phyloP scores from a whole-genome alignment of 64 coral and sea anemone species.

The Stichodactyla helianthus region DNA sequence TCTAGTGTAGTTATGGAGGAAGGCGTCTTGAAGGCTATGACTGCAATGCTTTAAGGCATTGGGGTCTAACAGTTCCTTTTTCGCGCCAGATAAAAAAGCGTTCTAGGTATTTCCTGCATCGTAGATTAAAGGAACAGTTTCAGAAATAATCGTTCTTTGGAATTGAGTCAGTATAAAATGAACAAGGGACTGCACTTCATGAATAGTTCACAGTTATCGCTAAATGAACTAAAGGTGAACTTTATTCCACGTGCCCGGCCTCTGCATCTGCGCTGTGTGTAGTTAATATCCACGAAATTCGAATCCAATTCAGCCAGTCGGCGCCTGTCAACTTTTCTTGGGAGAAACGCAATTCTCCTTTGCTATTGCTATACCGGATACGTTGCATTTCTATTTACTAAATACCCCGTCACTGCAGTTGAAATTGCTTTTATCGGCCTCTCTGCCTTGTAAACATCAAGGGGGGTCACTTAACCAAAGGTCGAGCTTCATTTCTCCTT shows the following conservation, averaged over 20 bases:
- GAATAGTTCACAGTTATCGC: too few relatives aligned
- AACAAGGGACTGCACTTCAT: background rate
- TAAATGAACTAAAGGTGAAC: too few relatives aligned
- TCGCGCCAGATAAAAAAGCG: background rate
- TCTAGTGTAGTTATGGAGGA: background rate
- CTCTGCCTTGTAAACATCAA: background rate
- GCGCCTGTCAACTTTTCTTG: too few relatives aligned
- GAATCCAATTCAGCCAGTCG: too few relatives aligned
- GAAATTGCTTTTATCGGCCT: too few relatives aligned
- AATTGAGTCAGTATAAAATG: background rate
- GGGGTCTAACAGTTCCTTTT: background rate
- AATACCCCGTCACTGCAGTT: too few relatives aligned
- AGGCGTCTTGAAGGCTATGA: background rate
- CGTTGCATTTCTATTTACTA: too few relatives aligned
- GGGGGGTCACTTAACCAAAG: background rate
- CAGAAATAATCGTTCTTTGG: background rate
- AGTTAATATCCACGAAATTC: too few relatives aligned
- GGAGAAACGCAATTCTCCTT: too few relatives aligned
- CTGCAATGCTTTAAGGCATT: background rate
- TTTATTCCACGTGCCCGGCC: too few relatives aligned
- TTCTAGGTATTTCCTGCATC: background rate
- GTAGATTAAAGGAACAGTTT: background rate
- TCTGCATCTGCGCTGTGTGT: too few relatives aligned
- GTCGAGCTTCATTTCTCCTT: background rate
- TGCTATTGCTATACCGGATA: too few relatives aligned